Evolutionary conservation across 2,113 vertebrate genomes (phyloP).

Genomic region (Mixornis gularis): DNA sequence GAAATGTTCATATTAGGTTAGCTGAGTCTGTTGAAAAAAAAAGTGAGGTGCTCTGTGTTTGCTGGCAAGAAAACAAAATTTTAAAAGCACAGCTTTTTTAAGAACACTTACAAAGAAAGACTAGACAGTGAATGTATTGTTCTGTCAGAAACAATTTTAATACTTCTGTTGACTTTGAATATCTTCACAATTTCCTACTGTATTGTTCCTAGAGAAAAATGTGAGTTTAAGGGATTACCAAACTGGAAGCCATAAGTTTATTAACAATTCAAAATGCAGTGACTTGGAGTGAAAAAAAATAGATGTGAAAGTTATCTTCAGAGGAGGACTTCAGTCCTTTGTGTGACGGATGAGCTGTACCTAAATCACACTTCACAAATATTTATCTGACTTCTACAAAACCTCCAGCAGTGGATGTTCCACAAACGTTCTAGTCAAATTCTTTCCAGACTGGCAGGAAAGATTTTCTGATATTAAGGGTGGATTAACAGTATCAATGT

Average conservation of each 20-base stretch:
- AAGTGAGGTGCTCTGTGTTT: not conserved
- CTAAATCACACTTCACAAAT: not conserved
- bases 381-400: not conserved
- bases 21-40: not conserved
- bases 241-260: not conserved
- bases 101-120: not conserved
- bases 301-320: not conserved
- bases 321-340: not conserved
- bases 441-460: not conserved
- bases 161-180: not conserved
- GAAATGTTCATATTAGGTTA: not conserved
- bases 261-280: not conserved
- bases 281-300: not conserved
- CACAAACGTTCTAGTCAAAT: not conserved
- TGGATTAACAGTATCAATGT: not conserved
- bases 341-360: not conserved
- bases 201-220: not conserved
- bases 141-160: not conserved
- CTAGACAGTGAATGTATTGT: not conserved
- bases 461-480: not conserved
- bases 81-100: not conserved
- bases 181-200: not conserved
- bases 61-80: not conserved
- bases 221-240: not conserved
- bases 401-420: not conserved